phyloP scores from a whole-genome alignment of 2,113 vertebrate genomes.

The Pseudorasbora parva region DNA sequence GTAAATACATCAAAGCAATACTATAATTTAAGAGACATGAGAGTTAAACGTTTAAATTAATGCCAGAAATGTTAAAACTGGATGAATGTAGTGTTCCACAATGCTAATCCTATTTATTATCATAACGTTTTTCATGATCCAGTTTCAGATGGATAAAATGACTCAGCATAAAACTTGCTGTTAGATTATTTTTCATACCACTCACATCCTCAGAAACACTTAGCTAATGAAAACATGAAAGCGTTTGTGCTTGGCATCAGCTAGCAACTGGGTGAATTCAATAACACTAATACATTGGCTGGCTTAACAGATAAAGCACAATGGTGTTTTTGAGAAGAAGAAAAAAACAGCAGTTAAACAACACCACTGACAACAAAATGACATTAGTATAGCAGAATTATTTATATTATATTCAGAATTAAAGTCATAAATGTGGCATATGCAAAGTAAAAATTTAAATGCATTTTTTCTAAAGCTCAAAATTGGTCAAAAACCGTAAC shows the following conservation, averaged over 20 bases:
- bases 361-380: neutral
- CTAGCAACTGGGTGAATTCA: neutral
- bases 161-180: neutral
- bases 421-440: neutral
- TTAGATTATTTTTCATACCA: neutral
- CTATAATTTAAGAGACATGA: neutral
- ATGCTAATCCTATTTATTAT: neutral
- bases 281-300: slow-evolving; percentile 5
- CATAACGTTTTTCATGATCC: neutral
- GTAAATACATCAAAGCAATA: neutral
- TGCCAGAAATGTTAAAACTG: neutral
- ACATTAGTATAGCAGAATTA: neutral
- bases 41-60: neutral
- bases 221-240: slow-evolving; percentile 11
- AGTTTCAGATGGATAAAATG: neutral
- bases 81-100: neutral
- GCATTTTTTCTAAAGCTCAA: too few relatives aligned
- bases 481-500: neutral
- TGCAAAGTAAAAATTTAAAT: neutral
- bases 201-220: slow-evolving; percentile 10
- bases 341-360: neutral
- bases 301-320: slow-evolving; percentile 2
- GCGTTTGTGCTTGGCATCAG: neutral
- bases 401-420: neutral
- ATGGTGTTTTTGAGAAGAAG: neutral